A percentile compares a stretch with the other conserved stretches of the same genome.
Conservation (phyloP, 2,888 invertebrate genomes). For the Liodrosophila aerea region DNA sequence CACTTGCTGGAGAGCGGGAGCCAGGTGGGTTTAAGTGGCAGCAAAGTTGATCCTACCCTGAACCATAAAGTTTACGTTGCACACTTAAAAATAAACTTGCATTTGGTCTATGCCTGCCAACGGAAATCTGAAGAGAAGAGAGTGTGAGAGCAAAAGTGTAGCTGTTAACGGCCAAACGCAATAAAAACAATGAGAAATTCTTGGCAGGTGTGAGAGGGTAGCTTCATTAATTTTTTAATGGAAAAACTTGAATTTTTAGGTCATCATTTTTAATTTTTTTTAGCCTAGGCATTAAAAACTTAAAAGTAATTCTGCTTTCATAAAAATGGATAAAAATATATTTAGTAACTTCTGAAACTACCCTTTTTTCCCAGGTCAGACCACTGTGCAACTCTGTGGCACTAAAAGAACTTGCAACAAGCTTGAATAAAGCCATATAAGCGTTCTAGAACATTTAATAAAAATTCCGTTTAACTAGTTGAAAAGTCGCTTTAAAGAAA, state of each 20-base stretch:
- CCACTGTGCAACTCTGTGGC: neutral
- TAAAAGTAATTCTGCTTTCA: neutral
- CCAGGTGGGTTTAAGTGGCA: slow-evolving; percentile 8
- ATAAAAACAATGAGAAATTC: slow-evolving; percentile 40
- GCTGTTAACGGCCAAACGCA: slow-evolving; percentile 34
- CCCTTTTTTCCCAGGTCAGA: too few relatives aligned
- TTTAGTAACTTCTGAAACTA: slow-evolving; percentile 5
- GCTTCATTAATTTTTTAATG: slow-evolving; percentile 9
- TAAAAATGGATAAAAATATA: too few relatives aligned
- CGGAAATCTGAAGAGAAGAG: neutral
- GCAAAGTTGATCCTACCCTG: slow-evolving; percentile 47
- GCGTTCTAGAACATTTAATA: slow-evolving; percentile 25
- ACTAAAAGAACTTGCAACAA: neutral
- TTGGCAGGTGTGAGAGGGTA: slow-evolving; percentile 22
- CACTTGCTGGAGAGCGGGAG: neutral
- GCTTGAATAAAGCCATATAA: slow-evolving; percentile 11
- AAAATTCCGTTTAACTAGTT: slow-evolving; percentile 18
- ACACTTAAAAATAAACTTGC: slow-evolving; percentile 69
- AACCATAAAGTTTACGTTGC: slow-evolving; percentile 53
- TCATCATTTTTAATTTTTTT: neutral
- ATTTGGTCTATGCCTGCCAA: slow-evolving; percentile 19
- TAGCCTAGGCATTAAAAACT: neutral
- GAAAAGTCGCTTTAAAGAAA: slow-evolving; percentile 15
- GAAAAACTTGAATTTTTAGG: slow-evolving; percentile 8
- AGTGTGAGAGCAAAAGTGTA: too few relatives aligned